A percentile compares a stretch with the other conserved stretches of the same genome.
These are phyloP conservation scores for Megalonaias nervosa DNA, from an alignment of 1,140 invertebrate genomes.

Conservation along the genomic window DNA sequence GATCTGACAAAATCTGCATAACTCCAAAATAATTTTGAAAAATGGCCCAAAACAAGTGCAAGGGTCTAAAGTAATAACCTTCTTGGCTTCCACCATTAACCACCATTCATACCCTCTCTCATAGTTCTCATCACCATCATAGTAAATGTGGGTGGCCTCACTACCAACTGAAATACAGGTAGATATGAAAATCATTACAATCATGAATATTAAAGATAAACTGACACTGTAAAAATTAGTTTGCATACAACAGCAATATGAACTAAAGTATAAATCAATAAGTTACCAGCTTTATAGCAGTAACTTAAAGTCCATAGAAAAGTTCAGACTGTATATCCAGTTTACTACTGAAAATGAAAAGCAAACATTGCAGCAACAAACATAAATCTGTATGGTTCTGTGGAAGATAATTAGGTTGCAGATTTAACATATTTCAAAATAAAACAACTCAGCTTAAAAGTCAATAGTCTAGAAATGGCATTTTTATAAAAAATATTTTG, in stretches of 20 bases:
- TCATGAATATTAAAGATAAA: not conserved
- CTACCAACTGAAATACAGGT: constrained; percentile 59
- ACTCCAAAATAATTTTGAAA: no score
- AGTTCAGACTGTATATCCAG: not conserved
- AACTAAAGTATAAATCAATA: not conserved
- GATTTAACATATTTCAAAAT: no score
- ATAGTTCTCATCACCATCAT: constrained; percentile 68
- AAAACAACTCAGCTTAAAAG: no score
- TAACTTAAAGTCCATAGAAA: not conserved
- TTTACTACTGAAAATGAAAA: not conserved
- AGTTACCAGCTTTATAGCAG: not conserved
- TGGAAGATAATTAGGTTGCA: no score
- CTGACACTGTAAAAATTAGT: not conserved
- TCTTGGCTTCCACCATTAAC: constrained; percentile 70
- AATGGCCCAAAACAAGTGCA: no score
- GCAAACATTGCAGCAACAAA: not conserved
- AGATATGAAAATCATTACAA: not conserved
- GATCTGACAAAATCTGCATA: no score
- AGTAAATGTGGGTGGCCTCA: constrained; percentile 70
- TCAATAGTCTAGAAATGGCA: no score
- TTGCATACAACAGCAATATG: not conserved
- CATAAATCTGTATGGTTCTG: no score
- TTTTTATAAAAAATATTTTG: no score
- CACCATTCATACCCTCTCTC: constrained; percentile 71
- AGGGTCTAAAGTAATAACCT: constrained; percentile 38